A percentile compares a stretch with the other conserved stretches of the same genome.
phyloP scores from a whole-genome alignment of 2,113 vertebrate species.

The Salvelinus alpinus region DNA sequence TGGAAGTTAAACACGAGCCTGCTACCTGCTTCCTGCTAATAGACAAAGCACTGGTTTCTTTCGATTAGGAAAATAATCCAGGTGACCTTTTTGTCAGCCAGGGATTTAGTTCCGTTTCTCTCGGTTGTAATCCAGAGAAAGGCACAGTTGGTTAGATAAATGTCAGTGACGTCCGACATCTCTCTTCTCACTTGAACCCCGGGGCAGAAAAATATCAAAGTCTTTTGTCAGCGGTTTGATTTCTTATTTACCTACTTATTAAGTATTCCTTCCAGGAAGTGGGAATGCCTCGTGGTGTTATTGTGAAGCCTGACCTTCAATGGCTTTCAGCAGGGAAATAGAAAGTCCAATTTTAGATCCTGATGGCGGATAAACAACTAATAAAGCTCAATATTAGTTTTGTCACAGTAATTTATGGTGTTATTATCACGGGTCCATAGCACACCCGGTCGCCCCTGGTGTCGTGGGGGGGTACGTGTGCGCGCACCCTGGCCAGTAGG shows the following conservation, averaged over 20 bases:
- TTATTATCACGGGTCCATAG: conserved; percentile 12
- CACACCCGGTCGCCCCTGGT: neutral
- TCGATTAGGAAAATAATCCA: neutral
- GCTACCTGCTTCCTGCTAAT: neutral
- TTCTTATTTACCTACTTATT: conserved; percentile 6
- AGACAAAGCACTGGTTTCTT: neutral
- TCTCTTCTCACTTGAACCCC: neutral
- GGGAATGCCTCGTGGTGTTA: neutral
- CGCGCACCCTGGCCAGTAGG: neutral
- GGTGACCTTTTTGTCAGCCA: neutral
- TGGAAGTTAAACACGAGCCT: neutral
- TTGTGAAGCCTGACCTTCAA: conserved; percentile 40
- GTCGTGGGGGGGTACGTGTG: neutral
- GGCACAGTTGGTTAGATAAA: neutral
- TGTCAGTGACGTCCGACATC: neutral
- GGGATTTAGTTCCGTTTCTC: neutral
- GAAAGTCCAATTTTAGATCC: conserved; percentile 42
- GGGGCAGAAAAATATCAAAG: neutral
- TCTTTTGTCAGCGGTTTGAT: neutral
- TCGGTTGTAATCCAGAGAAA: neutral
- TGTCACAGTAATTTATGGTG: conserved; percentile 33
- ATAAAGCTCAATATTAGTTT: conserved; percentile 34
- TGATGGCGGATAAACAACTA: conserved; percentile 33
- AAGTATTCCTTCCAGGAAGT: neutral
- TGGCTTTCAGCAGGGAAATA: conserved; percentile 14